Conservation (phyloP, 1,140 invertebrate genomes). For the Mya arenaria region DNA sequence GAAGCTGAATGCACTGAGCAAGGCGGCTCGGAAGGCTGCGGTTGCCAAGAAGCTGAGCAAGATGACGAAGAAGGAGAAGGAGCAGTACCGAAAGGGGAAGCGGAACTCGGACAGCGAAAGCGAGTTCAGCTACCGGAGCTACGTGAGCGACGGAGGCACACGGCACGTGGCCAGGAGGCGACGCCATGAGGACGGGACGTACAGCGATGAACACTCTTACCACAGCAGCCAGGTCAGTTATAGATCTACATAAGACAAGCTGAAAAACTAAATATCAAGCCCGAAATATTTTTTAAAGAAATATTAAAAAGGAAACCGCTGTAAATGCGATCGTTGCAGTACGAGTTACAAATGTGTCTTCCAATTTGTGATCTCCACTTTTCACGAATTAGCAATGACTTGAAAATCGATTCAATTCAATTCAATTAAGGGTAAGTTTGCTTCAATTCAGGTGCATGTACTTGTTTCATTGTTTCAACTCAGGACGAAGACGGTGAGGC, state of each 20-base stretch:
- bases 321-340: too few relatives aligned
- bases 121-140: conserved; percentile 78
- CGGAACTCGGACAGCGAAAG: conserved; percentile 75
- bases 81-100: conserved; percentile 67
- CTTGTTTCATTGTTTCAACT: neutral
- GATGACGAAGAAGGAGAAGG: conserved; percentile 63
- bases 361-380: too few relatives aligned
- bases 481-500: conserved; percentile 56
- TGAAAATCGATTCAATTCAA: too few relatives aligned
- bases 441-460: too few relatives aligned
- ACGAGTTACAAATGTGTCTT: too few relatives aligned
- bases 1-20: too few relatives aligned
- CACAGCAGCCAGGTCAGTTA: conserved; percentile 73
- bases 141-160: conserved; percentile 78
- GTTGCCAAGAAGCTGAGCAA: conserved; percentile 38
- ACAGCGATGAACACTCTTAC: conserved; percentile 76
- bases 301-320: too few relatives aligned
- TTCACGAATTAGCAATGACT: too few relatives aligned
- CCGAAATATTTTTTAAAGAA: too few relatives aligned
- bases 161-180: conserved; percentile 72
- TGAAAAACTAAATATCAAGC: too few relatives aligned
- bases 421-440: too few relatives aligned
- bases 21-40: conserved; percentile 29
- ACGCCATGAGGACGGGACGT: conserved; percentile 77
- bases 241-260: too few relatives aligned